Conservation (phyloP, 92 coral and sea anemone species). For the Palythoa heliodiscus region DNA sequence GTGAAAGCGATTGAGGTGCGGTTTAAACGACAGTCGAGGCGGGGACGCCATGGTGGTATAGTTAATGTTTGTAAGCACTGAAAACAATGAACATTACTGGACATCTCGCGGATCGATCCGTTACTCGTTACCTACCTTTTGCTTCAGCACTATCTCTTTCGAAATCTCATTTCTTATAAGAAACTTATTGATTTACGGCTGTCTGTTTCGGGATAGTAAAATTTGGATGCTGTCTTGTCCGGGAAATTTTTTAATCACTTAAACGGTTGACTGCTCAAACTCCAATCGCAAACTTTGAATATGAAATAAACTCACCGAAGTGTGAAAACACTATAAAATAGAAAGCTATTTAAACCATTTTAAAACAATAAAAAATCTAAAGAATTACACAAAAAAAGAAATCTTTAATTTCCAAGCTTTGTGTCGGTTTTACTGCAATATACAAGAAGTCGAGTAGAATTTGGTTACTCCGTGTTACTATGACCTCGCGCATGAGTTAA, state of each 20-base stretch:
- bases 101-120: background rate
- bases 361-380: background rate
- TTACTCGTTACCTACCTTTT: background rate
- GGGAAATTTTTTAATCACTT: background rate
- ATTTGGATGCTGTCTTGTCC: conserved; percentile 21
- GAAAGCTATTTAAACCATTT: background rate
- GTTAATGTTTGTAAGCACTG: background rate
- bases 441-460: background rate
- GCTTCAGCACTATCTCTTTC: background rate
- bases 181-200: background rate
- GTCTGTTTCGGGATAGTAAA: background rate
- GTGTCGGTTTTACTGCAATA: background rate
- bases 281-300: conserved; percentile 6
- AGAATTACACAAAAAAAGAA: background rate
- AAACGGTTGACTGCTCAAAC: conserved; percentile 17
- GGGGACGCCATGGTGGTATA: background rate
- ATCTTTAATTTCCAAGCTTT: background rate
- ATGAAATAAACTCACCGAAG: conserved; percentile 18
- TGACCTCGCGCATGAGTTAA: background rate
- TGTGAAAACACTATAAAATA: conserved; percentile 10
- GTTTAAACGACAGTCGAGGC: background rate
- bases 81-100: background rate
- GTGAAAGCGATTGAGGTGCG: conserved; percentile 14
- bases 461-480: background rate
- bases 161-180: background rate